Evolutionary conservation across 1,140 invertebrate genomes (phyloP), one percentile per base, ranked within the genome.

Genomic region (Cotesia glomerata): DNA sequence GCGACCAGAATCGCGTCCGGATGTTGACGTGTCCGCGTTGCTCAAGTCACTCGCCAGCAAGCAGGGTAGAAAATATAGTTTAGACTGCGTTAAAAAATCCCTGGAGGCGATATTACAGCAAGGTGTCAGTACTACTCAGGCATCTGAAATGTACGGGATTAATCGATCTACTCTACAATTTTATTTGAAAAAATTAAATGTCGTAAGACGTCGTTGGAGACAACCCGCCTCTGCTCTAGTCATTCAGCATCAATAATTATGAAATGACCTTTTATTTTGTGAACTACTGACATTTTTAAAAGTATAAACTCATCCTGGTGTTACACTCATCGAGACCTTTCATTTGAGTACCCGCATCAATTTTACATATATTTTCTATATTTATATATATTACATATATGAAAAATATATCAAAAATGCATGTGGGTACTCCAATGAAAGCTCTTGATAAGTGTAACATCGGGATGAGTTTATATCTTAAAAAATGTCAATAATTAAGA

Each of bases 121-220:
- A 77, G 88, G 88, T 61, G 78, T 86, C 79, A 89, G 86, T 77
- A 88, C 89, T 64, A 89, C 88, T 72, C 85, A 85, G 64, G 88
- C 88, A 56, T 89, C 88, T 34, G 81, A 86, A 73, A 85, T 88
- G 82, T 89, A 87, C 72, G 87, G 88, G 67, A 89, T 90, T 82
- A 89, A 89, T 83, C 85, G 88, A 14, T 89, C 88, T 63, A 90
- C 88, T 61, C 82, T 89, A 73, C 88, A 90, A 68, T 88, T 88
- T 80, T 90, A 89, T 86, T 81, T 89, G 71, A 89, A 89, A 87
- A 89, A 89, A 76, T 85, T 89, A 74, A 89, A 89, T 79, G 87
- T 89, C 76, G 84, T 84, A 13, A 80, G 85, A 63, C 81, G 85
- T 74, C 81, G 84, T 71, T 83, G 84, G 81, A 82, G 78, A 73